Conservation (phyloP, 2,113 vertebrate species). For the Phainopepla nitens region DNA sequence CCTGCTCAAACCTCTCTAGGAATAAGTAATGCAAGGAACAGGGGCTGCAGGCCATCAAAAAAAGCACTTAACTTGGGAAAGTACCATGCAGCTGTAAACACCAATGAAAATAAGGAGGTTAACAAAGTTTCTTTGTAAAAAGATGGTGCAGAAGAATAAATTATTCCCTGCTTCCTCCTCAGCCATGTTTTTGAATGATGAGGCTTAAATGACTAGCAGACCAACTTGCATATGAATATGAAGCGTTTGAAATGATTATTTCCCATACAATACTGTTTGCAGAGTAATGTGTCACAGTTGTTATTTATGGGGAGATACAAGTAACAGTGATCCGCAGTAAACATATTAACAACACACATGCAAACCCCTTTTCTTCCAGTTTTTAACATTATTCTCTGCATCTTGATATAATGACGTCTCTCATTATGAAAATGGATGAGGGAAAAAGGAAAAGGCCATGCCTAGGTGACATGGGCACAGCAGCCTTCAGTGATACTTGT, state of each 20-base stretch:
- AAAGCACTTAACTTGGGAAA: background rate
- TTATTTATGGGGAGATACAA: background rate
- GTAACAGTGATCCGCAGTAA: background rate
- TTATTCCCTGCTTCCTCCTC: background rate
- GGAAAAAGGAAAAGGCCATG: constrained; percentile 1
- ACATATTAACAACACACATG: background rate
- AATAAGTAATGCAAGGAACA: background rate
- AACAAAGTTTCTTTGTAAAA: background rate
- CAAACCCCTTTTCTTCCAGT: background rate
- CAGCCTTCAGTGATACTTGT: background rate
- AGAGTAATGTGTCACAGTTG: background rate
- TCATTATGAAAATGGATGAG: background rate
- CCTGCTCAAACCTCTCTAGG: background rate
- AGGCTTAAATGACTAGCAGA: background rate
- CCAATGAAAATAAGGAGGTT: background rate
- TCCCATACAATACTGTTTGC: background rate
- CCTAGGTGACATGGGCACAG: background rate
- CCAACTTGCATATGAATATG: constrained; percentile 46
- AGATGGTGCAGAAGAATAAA: background rate
- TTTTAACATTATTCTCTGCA: background rate
- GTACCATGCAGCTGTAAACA: background rate
- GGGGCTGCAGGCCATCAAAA: background rate
- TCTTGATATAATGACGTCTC: background rate
- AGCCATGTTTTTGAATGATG: background rate
- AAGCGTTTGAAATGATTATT: constrained; percentile 24